Evolutionary conservation across 2,888 invertebrate genomes (phyloP).

Genomic region (Caenorhabditis sulstoni): DNA sequence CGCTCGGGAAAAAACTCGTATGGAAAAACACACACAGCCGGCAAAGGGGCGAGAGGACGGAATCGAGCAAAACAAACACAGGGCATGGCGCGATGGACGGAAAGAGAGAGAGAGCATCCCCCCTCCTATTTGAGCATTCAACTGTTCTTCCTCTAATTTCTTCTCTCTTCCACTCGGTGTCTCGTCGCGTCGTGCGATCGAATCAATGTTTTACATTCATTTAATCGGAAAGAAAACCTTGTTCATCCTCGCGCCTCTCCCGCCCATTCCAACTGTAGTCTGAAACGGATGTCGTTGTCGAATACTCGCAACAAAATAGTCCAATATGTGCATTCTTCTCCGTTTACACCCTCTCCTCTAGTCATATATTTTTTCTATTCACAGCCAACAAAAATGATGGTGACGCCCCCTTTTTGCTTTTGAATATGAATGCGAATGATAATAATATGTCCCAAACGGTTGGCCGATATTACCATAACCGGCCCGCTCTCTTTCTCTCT

Average conservation of each 20-base stretch:
- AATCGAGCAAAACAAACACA: constrained; percentile 54
- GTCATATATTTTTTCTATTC: constrained; percentile 15
- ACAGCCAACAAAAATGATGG: not conserved
- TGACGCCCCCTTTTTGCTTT: constrained; percentile 3
- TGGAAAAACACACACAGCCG: constrained; percentile 14
- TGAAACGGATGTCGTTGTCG: no score
- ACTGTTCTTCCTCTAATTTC: constrained; percentile 54
- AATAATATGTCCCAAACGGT: constrained; percentile 1
- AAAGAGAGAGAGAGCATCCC: constrained; percentile 3
- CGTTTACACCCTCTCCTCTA: not conserved
- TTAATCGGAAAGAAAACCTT: not conserved
- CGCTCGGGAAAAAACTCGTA: constrained; percentile 43
- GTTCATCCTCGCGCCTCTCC: no score
- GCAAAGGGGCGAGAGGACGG: constrained; percentile 17
- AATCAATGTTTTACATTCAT: not conserved
- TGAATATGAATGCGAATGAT: not conserved
- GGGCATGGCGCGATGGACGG: constrained; percentile 15
- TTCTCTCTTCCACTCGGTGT: constrained; percentile 2
- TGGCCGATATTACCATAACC: constrained; percentile 37
- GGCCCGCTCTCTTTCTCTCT: not conserved
- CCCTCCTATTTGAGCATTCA: constrained; percentile 51
- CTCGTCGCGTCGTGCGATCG: constrained; percentile 1
- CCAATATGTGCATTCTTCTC: not conserved
- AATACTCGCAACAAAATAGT: no score
- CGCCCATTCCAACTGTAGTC: no score